Percentiles rank a stretch among this genome's conserved stretches.
phyloP scores from a whole-genome alignment of 2,888 invertebrate species.

The Subacronicta megacephala region DNA sequence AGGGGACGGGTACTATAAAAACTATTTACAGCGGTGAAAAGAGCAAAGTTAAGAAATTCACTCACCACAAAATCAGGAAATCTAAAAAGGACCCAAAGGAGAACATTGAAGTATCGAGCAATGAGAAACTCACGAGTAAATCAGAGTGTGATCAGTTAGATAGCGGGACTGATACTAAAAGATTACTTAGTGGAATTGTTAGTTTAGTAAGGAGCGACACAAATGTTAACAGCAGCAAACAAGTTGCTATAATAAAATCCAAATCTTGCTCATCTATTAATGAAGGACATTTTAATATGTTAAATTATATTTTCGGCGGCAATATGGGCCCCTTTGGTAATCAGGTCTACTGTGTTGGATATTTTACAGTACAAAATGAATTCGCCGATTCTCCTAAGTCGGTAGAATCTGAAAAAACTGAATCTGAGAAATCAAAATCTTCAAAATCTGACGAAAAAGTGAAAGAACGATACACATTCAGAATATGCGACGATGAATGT shows the following conservation, averaged over 20 bases:
- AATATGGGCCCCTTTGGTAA: slow-evolving; percentile 61
- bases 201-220: slow-evolving; percentile 64
- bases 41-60: slow-evolving; percentile 26
- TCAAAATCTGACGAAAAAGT: slow-evolving; percentile 52
- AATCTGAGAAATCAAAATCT: slow-evolving; percentile 50
- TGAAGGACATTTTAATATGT: slow-evolving; percentile 61
- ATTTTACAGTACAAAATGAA: slow-evolving; percentile 75
- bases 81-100: background rate
- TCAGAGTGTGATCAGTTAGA: background rate
- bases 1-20: slow-evolving; percentile 63
- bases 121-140: background rate
- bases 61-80: slow-evolving; percentile 12
- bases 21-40: slow-evolving; percentile 61
- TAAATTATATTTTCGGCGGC: slow-evolving; percentile 75
- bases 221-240: slow-evolving; percentile 50
- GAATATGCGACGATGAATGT: slow-evolving; percentile 64
- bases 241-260: slow-evolving; percentile 55
- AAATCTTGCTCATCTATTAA: slow-evolving; percentile 68
- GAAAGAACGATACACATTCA: slow-evolving; percentile 57
- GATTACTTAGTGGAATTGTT: slow-evolving; percentile 11
- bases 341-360: slow-evolving; percentile 75
- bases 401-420: slow-evolving; percentile 12
- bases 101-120: background rate
- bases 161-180: slow-evolving; percentile 4
- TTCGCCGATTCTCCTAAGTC: slow-evolving; percentile 36